These are phyloP conservation scores for Prunella strophiata DNA, from an alignment of 2,797 vertebrate species.

Conservation along the genomic window DNA sequence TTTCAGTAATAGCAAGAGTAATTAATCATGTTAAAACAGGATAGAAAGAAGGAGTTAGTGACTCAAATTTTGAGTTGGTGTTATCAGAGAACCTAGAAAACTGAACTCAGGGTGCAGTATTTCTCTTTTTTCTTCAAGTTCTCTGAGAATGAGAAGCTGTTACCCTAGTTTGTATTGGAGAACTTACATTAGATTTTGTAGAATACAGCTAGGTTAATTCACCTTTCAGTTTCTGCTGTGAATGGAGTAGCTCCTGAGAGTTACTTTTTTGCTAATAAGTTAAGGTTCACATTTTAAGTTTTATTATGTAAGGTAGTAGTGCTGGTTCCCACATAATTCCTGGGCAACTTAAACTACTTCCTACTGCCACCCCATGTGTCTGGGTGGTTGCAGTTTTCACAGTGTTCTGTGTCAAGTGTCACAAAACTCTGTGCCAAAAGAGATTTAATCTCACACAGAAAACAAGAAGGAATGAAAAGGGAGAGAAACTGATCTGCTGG, in stretches of 20 bases:
- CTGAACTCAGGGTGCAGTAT: background rate
- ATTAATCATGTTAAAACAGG: background rate
- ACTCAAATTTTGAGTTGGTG: background rate
- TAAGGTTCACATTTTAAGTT: background rate
- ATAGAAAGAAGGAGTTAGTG: background rate
- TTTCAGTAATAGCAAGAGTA: background rate
- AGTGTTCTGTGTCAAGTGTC: background rate
- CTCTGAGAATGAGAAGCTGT: background rate
- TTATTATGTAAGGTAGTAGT: background rate
- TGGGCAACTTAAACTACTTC: background rate
- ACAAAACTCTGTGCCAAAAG: background rate
- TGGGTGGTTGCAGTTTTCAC: background rate
- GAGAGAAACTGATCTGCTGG: background rate
- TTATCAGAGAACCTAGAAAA: background rate
- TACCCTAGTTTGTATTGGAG: background rate
- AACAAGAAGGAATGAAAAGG: background rate
- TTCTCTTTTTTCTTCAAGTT: background rate
- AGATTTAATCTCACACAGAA: background rate
- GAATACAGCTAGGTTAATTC: background rate
- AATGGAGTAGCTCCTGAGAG: background rate
- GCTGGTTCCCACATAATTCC: background rate
- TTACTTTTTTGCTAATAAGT: background rate
- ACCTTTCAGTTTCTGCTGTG: background rate
- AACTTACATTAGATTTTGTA: background rate
- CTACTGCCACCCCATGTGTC: background rate